Evolutionary conservation across 2,888 invertebrate genomes (phyloP), one percentile per base, ranked within the genome.

Genomic region (Oscheius onirici): DNA sequence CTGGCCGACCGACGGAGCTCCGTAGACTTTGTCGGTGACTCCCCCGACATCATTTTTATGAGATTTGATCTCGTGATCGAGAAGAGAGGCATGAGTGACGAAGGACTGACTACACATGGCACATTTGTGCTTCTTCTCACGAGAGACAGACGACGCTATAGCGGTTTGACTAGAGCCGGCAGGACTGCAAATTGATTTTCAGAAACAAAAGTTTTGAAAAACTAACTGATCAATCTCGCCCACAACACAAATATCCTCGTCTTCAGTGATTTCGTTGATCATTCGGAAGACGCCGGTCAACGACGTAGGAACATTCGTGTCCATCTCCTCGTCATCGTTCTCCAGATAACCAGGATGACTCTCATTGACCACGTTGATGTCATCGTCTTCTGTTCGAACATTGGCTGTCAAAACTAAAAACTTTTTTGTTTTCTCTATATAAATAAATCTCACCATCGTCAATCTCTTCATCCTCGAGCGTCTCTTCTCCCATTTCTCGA

Each of bases 181-280:
- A 5, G 54, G 54, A 15, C 51, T 15, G n/a, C 6, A 10, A 17
- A 51, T 6, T 10, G 6, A 51, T 11, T 8, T 15, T 20, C 17
- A 52, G 13, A 52, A n/a, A 26, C n/a, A 55, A 26, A 26, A 13
- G 63, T 20, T 41, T 8, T 24, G 24, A 46, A 58, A 58, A 34
- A 58, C 5, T 65, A 34, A 77, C 75, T 78, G 54, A 40, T 74
- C 74, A n/a, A 78, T 74, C 28, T 73, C 74, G 5, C 74, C 78
- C 10, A 78, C 74, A 15, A 74, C 71, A 15, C 63, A 60, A 44
- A 78, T 49, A 34, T 78, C 77, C 26, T 78, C 78, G 58, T 78
- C 78, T 8, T 60, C 78, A 44, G 72, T 69, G 58, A 66, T 71
- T 17, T 67, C 60, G 1, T 34, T 34, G 24, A 71, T 34, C 15